Evolutionary conservation across 2,888 invertebrate genomes (phyloP), one percentile per base, ranked within the genome.

Genomic region (Copidosoma aretas): DNA sequence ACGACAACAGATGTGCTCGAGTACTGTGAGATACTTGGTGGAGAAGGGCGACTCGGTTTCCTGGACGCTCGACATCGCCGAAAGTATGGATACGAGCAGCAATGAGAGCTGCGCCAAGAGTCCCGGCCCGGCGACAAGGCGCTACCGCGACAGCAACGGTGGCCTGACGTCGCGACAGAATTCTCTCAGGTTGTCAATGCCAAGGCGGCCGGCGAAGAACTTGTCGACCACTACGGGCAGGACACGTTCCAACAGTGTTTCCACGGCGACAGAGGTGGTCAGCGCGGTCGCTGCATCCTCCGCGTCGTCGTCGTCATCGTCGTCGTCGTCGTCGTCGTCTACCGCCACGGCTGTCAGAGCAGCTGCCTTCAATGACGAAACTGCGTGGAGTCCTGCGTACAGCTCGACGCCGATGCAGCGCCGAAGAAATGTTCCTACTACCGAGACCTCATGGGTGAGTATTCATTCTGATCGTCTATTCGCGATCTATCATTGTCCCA

Each of bases 1-100:
- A 10, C 19, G 49, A 49, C 49, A 22, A 19, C 52, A 19, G n/a
- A 12, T 19, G 15, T 21, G 52, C 52, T 52, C 93, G 4, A 90
- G 32, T 8, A 32, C 91, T 74, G 90, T 94, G 32, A 93, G 93
- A 79, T 93, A 91, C 17, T 91, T 94, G 72, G 92, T 94, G 1
- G 92, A 93, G 81, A 93, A 94, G 81, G 91, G 90, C 66, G 94
- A 93, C 81, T 94, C 93, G 0, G 93, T 94, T 51, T 93, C 93
- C 78, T 94, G 93, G 90, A 93, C 94, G 21, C 85, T 94, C 41
- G 93, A 94, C 81, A 91, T 94, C 80, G 91, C 91, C 61, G 80
- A 67, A 21, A 62, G 60, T 51, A 60, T 53, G 53, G 65, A 68
- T 17, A 46, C 56, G 53, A 57, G 57, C 81, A 77, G 67, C 78